These are phyloP conservation scores for Daphoenositta chrysoptera DNA, from an alignment of 2,113 vertebrate genomes.

Conservation along the genomic window DNA sequence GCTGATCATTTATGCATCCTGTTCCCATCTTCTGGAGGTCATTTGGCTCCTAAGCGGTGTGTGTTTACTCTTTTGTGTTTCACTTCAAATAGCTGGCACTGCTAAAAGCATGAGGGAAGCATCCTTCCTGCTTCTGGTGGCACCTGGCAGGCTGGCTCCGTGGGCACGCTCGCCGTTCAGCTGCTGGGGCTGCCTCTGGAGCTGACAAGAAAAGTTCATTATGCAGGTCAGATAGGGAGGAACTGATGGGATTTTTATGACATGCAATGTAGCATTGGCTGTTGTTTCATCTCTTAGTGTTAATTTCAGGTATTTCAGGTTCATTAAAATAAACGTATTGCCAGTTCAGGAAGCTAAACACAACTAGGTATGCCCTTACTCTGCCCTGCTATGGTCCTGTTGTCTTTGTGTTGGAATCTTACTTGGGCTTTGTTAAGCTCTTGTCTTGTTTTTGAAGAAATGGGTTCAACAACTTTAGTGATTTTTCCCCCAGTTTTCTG, in stretches of 20 bases:
- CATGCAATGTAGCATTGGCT: not conserved
- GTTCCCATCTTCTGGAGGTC: not conserved
- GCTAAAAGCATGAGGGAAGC: not conserved
- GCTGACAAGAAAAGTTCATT: not conserved
- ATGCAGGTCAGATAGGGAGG: not conserved
- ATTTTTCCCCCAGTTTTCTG: not conserved
- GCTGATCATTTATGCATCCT: not conserved
- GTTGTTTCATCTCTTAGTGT: not conserved
- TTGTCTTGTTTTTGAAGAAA: not conserved
- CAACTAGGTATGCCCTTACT: not conserved
- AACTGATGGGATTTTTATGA: not conserved
- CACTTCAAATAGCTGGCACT: not conserved
- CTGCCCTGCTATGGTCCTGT: not conserved
- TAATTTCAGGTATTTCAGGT: not conserved
- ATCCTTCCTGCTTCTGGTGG: not conserved
- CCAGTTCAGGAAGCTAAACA: not conserved
- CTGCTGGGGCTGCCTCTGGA: not conserved
- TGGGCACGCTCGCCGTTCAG: rapidly evolving
- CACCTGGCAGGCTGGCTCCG: not conserved
- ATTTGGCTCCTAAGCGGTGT: not conserved
- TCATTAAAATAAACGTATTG: not conserved
- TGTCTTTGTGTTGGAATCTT: not conserved
- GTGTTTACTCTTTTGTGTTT: not conserved
- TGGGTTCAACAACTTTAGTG: rapidly evolving
- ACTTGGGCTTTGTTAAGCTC: not conserved